These are phyloP conservation scores for Acinonyx jubatus DNA, from an alignment of 2,113 vertebrate species.

Conservation along the genomic window DNA sequence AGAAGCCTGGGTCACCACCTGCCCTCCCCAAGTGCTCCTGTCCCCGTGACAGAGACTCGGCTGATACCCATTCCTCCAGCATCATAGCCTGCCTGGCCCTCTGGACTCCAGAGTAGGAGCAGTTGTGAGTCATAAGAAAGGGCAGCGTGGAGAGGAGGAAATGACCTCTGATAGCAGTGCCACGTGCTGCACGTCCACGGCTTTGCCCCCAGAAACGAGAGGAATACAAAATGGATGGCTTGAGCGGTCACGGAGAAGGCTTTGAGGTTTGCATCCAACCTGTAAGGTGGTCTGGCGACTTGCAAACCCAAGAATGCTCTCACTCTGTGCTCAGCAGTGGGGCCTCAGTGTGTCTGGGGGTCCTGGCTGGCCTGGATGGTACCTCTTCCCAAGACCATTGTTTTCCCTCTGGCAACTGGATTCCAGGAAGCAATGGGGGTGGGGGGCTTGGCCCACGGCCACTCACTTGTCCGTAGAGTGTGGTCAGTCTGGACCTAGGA, in stretches of 20 bases:
- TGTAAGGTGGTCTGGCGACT: not conserved
- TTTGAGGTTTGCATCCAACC: not conserved
- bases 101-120: no score
- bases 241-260: not conserved
- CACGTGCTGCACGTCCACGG: not conserved
- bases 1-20: not conserved
- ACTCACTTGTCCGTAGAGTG: not conserved
- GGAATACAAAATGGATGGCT: not conserved
- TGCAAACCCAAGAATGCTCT: accelerated
- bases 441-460: not conserved
- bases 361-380: not conserved
- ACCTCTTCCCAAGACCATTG: not conserved
- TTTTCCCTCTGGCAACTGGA: not conserved
- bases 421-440: not conserved
- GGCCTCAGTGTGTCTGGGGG: not conserved
- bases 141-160: not conserved
- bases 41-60: not conserved
- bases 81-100: not conserved
- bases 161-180: not conserved
- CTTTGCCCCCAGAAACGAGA: not conserved
- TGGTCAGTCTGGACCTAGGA: not conserved
- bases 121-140: not conserved
- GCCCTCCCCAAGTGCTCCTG: not conserved
- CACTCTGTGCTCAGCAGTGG: not conserved
- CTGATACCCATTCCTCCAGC: not conserved